Percentiles rank a stretch among this genome's conserved stretches.
These are phyloP conservation scores for Anthopleura sola DNA, from an alignment of 64 coral and sea anemone species.

Conservation along the genomic window DNA sequence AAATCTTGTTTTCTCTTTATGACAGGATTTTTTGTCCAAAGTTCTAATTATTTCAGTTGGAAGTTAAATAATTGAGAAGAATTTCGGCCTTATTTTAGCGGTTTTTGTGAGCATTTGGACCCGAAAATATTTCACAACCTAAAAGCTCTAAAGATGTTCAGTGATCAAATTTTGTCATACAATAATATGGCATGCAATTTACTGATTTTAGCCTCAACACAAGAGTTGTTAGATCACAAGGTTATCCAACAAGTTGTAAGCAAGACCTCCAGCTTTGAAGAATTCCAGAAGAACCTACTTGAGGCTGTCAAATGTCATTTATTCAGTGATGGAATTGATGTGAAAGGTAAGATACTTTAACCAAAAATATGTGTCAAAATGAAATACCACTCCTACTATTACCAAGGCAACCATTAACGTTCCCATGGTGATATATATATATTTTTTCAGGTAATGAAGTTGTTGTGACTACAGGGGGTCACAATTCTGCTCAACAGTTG, in stretches of 20 bases:
- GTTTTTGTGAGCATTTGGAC: too few species aligned
- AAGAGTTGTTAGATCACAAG: neutral
- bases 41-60: too few species aligned
- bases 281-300: neutral
- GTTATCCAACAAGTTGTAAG: slow-evolving; percentile 3
- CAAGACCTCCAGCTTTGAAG: neutral
- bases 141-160: neutral
- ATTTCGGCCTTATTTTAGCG: too few species aligned
- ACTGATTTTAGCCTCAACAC: neutral
- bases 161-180: neutral
- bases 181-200: neutral
- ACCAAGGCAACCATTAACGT: too few species aligned
- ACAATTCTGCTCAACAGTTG: neutral
- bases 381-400: too few species aligned
- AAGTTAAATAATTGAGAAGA: too few species aligned
- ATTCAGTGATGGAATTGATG: neutral
- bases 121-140: too few species aligned
- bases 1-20: too few species aligned
- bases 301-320: neutral
- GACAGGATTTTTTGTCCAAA: too few species aligned
- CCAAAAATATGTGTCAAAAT: too few species aligned
- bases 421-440: too few species aligned
- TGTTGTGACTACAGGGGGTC: neutral
- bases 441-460: neutral
- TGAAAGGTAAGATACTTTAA: neutral